Conservation (phyloP, 2,113 vertebrate genomes). For the Antechinus flavipes region DNA sequence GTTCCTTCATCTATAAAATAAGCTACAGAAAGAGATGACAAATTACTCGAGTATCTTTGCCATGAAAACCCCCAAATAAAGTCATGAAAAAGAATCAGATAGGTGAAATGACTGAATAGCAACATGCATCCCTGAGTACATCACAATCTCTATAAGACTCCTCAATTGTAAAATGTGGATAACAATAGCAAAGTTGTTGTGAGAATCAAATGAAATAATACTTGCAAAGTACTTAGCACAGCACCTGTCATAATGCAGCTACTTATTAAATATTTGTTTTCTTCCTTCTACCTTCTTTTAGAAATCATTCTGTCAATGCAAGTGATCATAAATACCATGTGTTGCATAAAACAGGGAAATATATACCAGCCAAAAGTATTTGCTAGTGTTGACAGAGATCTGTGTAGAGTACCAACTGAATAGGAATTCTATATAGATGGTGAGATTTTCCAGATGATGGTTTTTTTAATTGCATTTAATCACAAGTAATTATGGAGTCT, state of each 20-base stretch:
- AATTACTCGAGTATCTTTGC: background rate
- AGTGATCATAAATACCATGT: background rate
- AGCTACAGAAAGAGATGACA: background rate
- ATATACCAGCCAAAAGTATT: background rate
- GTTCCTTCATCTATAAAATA: background rate
- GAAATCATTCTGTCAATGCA: background rate
- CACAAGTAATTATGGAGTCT: background rate
- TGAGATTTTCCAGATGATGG: background rate
- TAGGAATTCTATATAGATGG: background rate
- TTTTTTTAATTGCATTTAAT: background rate
- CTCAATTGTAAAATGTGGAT: background rate
- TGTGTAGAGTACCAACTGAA: background rate
- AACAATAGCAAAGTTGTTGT: background rate
- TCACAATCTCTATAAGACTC: background rate
- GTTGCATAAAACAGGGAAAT: background rate
- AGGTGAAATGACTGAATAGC: background rate
- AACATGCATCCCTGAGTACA: background rate
- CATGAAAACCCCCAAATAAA: background rate
- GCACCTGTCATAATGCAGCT: background rate
- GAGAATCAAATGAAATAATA: background rate
- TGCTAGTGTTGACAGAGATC: background rate
- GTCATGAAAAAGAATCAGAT: background rate
- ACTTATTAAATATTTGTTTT: background rate
- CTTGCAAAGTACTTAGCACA: too few relatives aligned
- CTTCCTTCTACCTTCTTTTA: too few relatives aligned